Evolutionary conservation across 2,113 vertebrate genomes (phyloP), one percentile per base, ranked within the genome.

Genomic region (Tringa solitaria): DNA sequence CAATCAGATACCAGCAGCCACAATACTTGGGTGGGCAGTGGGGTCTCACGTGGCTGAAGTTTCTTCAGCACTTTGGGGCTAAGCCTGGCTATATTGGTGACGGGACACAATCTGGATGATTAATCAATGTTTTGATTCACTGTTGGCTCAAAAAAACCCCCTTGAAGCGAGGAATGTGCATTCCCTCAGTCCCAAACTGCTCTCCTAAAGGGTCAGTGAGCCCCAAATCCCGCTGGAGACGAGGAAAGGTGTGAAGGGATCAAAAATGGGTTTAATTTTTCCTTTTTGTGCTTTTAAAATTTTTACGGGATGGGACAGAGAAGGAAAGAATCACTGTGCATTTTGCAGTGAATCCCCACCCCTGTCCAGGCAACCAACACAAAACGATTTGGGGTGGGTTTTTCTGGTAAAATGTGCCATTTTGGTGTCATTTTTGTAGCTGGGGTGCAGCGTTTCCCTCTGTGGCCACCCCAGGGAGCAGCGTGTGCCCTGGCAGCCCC

Each of bases 1-100:
- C 0, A 4, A 7, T 1, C 0, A 0, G 65, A 4, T 12, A 39
- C 0, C 10, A 57, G 72, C 0, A 5, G 33, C 30, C 0, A 0
- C 6, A 18, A n/a, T 0, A 0, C 41, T 28, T 19, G 54, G 23
- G 53, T 13, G 63, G 35, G 37, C 0, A 0, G 27, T 9, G 51
- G 77, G 12, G 70, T 70, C 7, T 4, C 3, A 12, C 14, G 28
- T 64, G 83, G 14, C 46, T 63, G 45, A 57, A 28, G 22, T 3
- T 26, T n/a, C 48, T 20, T 64, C 54, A 37, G 53, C 8, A 16
- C 46, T 87, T 41, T 41, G 59, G 19, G 50, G 27, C 30, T 27
- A 24, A 84, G 27, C 22, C 32, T 6, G 2, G 56, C 60, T 43
- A 0, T 43, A 9, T 26, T 8, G 43, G 68, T 48, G 77, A 14